These are phyloP conservation scores for Lagenorhynchus albirostris DNA, from an alignment of 2,113 vertebrate species.

Conservation along the genomic window DNA sequence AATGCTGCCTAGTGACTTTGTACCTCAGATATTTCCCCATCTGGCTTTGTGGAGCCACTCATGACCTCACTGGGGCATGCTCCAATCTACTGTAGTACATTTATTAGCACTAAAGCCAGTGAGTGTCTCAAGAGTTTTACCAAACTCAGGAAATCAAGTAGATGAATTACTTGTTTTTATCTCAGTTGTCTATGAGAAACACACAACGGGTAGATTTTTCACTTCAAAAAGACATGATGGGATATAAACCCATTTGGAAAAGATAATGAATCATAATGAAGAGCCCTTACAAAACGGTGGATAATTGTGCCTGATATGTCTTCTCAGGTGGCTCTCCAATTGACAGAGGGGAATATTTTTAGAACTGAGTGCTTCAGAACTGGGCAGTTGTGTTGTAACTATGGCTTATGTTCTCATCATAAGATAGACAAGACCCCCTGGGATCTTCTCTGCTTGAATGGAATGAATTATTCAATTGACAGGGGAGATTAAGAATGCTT, in stretches of 20 bases:
- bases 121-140: background rate
- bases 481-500: background rate
- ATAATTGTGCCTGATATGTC: background rate
- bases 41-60: background rate
- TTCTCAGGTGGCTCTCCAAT: background rate
- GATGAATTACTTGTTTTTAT: conserved; percentile 13
- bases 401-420: background rate
- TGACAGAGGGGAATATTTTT: conserved; percentile 34
- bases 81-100: background rate
- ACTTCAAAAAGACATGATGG: conserved; percentile 15
- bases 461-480: background rate
- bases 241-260: background rate
- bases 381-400: background rate
- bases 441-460: background rate
- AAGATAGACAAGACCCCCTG: conserved; percentile 2
- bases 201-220: background rate
- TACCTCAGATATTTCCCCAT: background rate
- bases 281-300: background rate
- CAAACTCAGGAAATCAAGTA: conserved; percentile 11
- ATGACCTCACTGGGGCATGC: background rate
- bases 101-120: background rate
- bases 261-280: conserved; percentile 17
- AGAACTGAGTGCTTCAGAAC: conserved; percentile 5
- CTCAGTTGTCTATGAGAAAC: background rate
- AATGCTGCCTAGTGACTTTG: background rate